phyloP scores from a whole-genome alignment of 2,113 vertebrate species.

The Oryzias celebensis region DNA sequence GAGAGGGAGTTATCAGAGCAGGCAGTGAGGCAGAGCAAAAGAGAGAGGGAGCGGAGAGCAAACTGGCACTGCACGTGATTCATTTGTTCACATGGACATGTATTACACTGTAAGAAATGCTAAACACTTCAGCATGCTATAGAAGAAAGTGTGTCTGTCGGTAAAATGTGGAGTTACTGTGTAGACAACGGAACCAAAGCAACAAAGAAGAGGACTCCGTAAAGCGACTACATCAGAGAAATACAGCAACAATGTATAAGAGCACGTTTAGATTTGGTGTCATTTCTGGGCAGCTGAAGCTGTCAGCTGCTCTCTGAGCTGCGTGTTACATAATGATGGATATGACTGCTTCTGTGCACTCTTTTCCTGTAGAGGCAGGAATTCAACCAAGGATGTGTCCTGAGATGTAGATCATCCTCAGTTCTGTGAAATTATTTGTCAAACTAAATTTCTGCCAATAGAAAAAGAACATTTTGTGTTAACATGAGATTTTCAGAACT shows the following conservation, averaged over 20 bases:
- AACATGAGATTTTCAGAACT: no score
- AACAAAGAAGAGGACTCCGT: neutral
- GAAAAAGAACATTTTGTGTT: neutral
- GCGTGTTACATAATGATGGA: constrained; percentile 60
- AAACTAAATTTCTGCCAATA: no score
- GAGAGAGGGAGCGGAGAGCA: constrained; percentile 41
- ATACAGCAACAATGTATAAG: constrained; percentile 23
- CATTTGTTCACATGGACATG: constrained; percentile 67
- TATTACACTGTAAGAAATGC: constrained; percentile 58
- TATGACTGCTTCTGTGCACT: constrained; percentile 29
- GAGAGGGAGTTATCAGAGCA: constrained; percentile 29
- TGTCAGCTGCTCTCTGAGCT: constrained; percentile 48
- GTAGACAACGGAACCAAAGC: neutral
- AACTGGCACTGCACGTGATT: constrained; percentile 70
- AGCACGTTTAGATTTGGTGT: constrained; percentile 24
- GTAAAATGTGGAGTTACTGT: no score
- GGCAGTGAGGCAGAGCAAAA: constrained; percentile 47
- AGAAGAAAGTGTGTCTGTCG: neutral
- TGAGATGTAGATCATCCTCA: no score
- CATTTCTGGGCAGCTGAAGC: constrained; percentile 34
- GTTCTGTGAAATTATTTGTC: no score
- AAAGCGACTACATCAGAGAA: constrained; percentile 1
- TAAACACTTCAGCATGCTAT: constrained; percentile 28
- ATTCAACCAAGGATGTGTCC: constrained; percentile 50
- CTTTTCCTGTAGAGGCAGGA: constrained; percentile 35